Evolutionary conservation across 2,888 invertebrate genomes (phyloP).

Genomic region (Julus scandinavius): DNA sequence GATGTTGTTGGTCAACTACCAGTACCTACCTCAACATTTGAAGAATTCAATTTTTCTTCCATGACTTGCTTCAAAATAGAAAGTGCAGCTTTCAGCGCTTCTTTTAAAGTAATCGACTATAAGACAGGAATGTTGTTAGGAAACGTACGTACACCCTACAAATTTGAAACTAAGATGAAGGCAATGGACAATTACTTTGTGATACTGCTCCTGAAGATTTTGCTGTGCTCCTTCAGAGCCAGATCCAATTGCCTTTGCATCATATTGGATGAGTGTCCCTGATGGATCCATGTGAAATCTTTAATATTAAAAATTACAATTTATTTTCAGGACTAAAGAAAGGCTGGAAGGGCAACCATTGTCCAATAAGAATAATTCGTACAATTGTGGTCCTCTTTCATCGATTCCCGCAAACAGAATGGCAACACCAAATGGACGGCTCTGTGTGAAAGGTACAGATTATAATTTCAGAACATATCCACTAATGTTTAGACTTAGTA

Average conservation of each 20-base stretch:
- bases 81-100: constrained; percentile 90
- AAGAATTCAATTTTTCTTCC: constrained; percentile 98
- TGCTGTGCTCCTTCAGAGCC: constrained; percentile 99
- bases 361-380: constrained; percentile 60
- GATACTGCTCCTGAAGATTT: constrained; percentile 79
- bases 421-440: constrained; percentile 98
- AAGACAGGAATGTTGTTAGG: constrained; percentile 59
- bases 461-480: neutral
- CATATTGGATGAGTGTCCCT: constrained; percentile 97
- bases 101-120: constrained; percentile 90
- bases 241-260: constrained; percentile 99
- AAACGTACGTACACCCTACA: neutral
- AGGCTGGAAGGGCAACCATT: neutral
- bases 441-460: constrained; percentile 66
- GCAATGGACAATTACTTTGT: constrained; percentile 63
- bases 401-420: constrained; percentile 95
- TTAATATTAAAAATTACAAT: neutral
- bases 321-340: constrained; percentile 27
- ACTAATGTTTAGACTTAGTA: neutral
- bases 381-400: constrained; percentile 92
- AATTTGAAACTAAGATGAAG: neutral
- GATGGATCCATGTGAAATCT: constrained; percentile 97
- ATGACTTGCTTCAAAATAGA: constrained; percentile 98
- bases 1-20: neutral
- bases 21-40: constrained; percentile 85